Evolutionary conservation across 2,888 invertebrate species (phyloP).

Genomic region (Drosophila merina): DNA sequence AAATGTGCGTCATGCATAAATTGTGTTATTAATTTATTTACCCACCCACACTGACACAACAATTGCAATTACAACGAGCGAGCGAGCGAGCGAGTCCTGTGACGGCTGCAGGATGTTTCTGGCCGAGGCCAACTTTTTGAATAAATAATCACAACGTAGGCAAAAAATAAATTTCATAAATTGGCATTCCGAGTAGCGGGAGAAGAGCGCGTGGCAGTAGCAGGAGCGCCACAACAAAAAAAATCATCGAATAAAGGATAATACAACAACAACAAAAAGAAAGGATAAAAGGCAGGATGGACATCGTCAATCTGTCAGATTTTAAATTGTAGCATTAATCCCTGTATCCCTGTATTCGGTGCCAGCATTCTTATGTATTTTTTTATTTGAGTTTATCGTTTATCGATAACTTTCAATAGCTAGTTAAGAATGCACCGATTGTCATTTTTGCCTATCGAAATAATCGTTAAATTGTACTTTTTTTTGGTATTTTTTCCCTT

Average conservation of each 20-base stretch:
- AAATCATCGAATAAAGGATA: not conserved
- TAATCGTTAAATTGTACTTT: not conserved
- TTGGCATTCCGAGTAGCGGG: conserved; percentile 49
- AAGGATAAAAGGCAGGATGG: conserved; percentile 5
- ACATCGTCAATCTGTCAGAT: conserved; percentile 74
- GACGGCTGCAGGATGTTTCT: conserved; percentile 14
- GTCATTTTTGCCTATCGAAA: not conserved
- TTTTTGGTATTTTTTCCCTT: not conserved
- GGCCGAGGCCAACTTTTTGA: conserved; percentile 64
- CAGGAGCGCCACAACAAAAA: not conserved
- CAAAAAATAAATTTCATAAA: conserved; percentile 72
- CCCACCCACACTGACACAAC: conserved; percentile 17
- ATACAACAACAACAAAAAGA: not conserved
- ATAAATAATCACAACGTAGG: conserved; percentile 77
- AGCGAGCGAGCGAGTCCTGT: conserved; percentile 13
- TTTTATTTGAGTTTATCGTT: not conserved
- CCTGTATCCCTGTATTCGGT: conserved; percentile 14
- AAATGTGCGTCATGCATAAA: conserved; percentile 77
- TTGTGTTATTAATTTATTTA: conserved; percentile 75
- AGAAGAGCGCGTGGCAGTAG: not conserved
- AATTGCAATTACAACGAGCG: conserved; percentile 44
- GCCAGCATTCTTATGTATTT: not conserved
- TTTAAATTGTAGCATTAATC: conserved; percentile 75
- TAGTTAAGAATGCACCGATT: too few relatives aligned
- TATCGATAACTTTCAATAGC: not conserved